A percentile compares a stretch with the other conserved stretches of the same genome.
phyloP scores from a whole-genome alignment of 2,888 invertebrate genomes.

The Willowsia nigromaculata region DNA sequence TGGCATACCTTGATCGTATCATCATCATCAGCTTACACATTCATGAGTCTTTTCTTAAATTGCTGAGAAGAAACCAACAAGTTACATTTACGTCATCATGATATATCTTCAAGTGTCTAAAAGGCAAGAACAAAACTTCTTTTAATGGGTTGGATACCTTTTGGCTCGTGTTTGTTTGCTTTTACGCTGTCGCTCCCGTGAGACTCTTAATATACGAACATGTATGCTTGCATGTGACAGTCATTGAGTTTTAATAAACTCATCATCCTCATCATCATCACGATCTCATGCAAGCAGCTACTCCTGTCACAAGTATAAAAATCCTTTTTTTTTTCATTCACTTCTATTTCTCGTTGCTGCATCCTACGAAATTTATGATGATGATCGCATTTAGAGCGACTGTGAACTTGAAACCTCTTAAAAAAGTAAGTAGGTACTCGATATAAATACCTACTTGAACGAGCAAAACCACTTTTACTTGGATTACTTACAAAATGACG shows the following conservation, averaged over 20 bases:
- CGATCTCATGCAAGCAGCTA: neutral
- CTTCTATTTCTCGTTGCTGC: neutral
- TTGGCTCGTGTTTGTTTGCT: slow-evolving; percentile 8
- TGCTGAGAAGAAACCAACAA: neutral
- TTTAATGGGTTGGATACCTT: neutral
- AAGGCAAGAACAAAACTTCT: neutral
- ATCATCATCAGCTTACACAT: neutral
- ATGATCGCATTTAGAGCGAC: slow-evolving; percentile 20
- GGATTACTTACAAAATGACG: slow-evolving; percentile 18
- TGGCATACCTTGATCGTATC: slow-evolving; percentile 2
- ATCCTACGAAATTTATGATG: neutral
- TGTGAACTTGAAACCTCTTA: slow-evolving; percentile 37
- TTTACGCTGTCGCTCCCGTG: neutral
- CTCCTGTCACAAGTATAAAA: slow-evolving; percentile 2
- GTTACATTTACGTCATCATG: neutral
- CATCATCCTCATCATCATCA: slow-evolving; percentile 52
- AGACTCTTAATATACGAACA: neutral
- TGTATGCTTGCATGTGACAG: slow-evolving; percentile 40
- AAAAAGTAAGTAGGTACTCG: neutral
- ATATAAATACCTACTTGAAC: slow-evolving; percentile 32
- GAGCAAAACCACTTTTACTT: slow-evolving; percentile 30
- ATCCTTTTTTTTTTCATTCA: slow-evolving; percentile 8
- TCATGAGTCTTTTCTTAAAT: neutral
- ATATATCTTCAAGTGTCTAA: neutral
- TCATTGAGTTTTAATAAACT: slow-evolving; percentile 58